Evolutionary conservation across 2,888 invertebrate genomes (phyloP).

Genomic region (Callosobruchus maculatus): DNA sequence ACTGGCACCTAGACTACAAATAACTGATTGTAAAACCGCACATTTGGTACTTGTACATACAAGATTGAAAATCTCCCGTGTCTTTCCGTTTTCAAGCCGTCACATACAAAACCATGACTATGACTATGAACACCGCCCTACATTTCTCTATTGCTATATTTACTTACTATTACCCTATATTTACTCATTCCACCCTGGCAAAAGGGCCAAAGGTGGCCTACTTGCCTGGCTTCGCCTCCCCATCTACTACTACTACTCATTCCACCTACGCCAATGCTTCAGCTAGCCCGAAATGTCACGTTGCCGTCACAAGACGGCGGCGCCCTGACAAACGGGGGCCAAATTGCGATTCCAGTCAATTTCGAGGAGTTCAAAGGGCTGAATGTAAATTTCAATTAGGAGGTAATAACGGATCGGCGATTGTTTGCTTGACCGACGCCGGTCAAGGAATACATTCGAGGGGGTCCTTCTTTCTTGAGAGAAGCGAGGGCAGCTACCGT

Average conservation of each 20-base stretch:
- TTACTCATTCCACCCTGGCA: no score
- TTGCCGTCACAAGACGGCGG: conserved; percentile 16
- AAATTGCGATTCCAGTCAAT: conserved; percentile 32
- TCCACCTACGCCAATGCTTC: not conserved
- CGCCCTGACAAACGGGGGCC: conserved; percentile 12
- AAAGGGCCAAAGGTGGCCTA: no score
- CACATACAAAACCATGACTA: no score
- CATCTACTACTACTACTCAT: not conserved
- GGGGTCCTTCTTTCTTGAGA: not conserved
- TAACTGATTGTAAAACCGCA: no score
- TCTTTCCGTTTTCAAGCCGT: no score
- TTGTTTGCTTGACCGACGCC: conserved; percentile 36
- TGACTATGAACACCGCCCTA: no score
- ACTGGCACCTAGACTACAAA: no score
- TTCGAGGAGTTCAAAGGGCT: conserved; percentile 28
- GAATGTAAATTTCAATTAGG: conserved; percentile 41
- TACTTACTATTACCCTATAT: no score
- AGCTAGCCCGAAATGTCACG: conserved; percentile 16
- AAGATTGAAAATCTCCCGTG: no score
- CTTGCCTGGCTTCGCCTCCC: no score
- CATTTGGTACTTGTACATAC: no score
- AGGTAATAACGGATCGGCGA: conserved; percentile 38
- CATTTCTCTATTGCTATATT: no score
- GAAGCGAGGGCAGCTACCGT: not conserved
- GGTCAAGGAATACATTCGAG: conserved; percentile 16